Conservation (phyloP, 2,888 invertebrate genomes). For the Branchipolynoe longqiensis region DNA sequence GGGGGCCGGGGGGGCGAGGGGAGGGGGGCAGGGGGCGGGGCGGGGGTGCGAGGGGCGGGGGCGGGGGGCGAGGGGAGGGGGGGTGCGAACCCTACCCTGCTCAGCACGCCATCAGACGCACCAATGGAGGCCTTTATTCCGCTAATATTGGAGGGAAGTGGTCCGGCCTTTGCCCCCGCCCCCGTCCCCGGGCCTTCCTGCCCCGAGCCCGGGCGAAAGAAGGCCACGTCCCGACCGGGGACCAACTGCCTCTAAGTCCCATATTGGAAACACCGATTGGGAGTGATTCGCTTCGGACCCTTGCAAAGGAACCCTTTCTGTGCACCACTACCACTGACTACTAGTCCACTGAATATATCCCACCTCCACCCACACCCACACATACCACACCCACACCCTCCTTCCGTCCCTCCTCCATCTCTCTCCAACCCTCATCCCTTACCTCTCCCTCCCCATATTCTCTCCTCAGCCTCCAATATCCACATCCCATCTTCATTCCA, state of each 20-base stretch:
- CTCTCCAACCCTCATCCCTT: background rate
- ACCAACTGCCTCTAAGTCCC: constrained; percentile 6
- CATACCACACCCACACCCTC: too few relatives aligned
- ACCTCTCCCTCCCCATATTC: too few relatives aligned
- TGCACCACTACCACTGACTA: too few relatives aligned
- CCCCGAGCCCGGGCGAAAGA: background rate
- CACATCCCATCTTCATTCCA: too few relatives aligned
- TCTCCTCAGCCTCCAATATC: too few relatives aligned
- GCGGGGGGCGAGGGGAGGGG: background rate
- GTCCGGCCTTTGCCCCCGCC: constrained; percentile 14
- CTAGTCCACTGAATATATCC: too few relatives aligned
- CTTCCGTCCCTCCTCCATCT: background rate
- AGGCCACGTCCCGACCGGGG: background rate
- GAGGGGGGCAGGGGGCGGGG: background rate
- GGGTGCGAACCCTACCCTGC: background rate
- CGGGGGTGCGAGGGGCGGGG: background rate
- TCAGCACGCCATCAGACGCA: constrained; percentile 19
- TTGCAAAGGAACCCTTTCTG: too few relatives aligned
- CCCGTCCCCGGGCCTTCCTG: too few relatives aligned
- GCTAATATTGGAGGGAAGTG: constrained; percentile 43
- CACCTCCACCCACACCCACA: too few relatives aligned
- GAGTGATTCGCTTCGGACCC: constrained; percentile 7
- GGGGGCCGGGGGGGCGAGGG: background rate
- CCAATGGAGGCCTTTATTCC: constrained; percentile 18
- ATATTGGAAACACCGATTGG: constrained; percentile 37